Evolutionary conservation across 2,113 vertebrate genomes (phyloP), one percentile per base, ranked within the genome.

Genomic region (Trogon melanurus): DNA sequence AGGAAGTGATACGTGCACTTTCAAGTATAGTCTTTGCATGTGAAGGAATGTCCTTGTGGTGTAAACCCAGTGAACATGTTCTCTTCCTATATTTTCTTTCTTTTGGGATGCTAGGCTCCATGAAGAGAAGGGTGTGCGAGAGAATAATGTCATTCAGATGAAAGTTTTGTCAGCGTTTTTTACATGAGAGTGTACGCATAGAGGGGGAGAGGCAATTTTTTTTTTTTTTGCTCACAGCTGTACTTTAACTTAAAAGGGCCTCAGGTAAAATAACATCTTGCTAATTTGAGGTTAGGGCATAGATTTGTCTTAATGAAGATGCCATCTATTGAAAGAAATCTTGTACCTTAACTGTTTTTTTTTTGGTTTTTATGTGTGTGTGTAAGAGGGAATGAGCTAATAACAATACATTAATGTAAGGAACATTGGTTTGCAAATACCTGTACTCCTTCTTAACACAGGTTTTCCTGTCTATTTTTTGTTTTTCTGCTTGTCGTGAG

Each of bases 401-500:
- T 19, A 85, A 13, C 14, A 41, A 1, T 29, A 6, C 6, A 10
- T 32, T 53, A 16, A 34, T 30, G 48, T 56, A 50, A 17, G 56
- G 19, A n/a, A 19, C 0, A 0, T 5, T 26, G 18, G 16, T 50
- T 44, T 69, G 11, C 36, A 73, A 36, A 6, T 44, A 9, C 29
- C 71, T 67, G 15, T n/a, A 2, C 10, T 78, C 15, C 2, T 56
- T 64, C 65, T 48, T 23, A 73, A 64, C 6, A 74, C 47, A 67
- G 8, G 19, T 4, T 18, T 62, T 85, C 21, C 22, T 48, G 7
- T 62, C 14, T n/a, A 0, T 17, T 58, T 38, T 51, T 74, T 70
- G 2, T 34, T 80, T 2, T 17, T 58, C 22, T 1, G 0, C 60
- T 71, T 76, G 13, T 78, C 41, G 14, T 0, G 0, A 74, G 20